Evolutionary conservation across 2,113 vertebrate species (phyloP), one percentile per base, ranked within the genome.

Genomic region (Pedetes capensis): DNA sequence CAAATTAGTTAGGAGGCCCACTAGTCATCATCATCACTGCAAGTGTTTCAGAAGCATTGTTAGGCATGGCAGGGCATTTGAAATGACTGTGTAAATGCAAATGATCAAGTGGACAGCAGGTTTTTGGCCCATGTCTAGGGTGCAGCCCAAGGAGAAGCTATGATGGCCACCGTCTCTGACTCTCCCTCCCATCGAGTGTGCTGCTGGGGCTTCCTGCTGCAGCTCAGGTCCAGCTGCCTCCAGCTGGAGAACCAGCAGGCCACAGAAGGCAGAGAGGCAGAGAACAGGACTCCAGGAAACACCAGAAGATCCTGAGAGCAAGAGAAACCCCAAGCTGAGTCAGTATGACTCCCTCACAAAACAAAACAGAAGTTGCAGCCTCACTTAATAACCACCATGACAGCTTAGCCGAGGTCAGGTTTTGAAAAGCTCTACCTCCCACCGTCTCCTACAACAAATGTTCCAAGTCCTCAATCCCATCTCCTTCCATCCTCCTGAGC

Each of bases 361-460:
- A 81, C 47, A 25, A 3, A 74, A 81, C 32, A 90, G 25, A 76
- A 79, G 61, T 27, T 47, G 39, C 69, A 81, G 27, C 79, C 49
- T 75, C 9, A 17, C 25, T 96, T 37, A 64, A 63, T 82, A 93
- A 87, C 44, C 51, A 91, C 69, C 25, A 95, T 79, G 78, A 90
- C 53, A 71, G 51, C 2, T 89, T 86, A 74, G 34, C 66, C 53
- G 61, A 79, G 42, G 29, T 61, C 55, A 84, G 27, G 32, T 57
- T 91, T 92, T 84, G 85, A 95, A 95, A 93, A 83, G 6, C 64
- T 72, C 53, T 74, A 47, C n/a, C 34, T 94, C 18, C 25, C 22
- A 23, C 0, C 0, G 39, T 4, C 27, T 17, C 17, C 47, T 25
- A 14, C 16, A 53, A 68, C 39, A 82, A 74, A 10, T 25, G 9